Evolutionary conservation across 2,888 invertebrate genomes (phyloP).

Genomic region (Epistrophella euchroma): DNA sequence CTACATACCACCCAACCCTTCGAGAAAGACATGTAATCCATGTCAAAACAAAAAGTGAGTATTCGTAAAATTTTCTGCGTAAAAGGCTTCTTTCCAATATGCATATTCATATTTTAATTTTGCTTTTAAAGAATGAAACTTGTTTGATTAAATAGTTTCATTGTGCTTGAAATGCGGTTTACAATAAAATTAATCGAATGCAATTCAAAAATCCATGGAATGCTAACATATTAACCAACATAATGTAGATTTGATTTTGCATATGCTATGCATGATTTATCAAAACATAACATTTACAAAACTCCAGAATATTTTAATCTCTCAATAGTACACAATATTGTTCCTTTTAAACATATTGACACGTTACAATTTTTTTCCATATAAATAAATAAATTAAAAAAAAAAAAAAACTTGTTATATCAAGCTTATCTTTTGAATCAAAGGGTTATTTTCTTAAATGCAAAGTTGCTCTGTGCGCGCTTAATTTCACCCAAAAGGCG

Average conservation of each 20-base stretch:
- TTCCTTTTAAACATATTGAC: slow-evolving; percentile 37
- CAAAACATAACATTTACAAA: not conserved
- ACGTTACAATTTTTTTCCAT: slow-evolving; percentile 17
- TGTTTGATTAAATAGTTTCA: not conserved
- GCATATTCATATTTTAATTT: not conserved
- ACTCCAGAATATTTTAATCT: slow-evolving; percentile 17
- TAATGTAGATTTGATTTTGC: not conserved
- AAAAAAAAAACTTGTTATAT: slow-evolving; percentile 3
- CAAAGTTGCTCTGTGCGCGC: slow-evolving; percentile 67
- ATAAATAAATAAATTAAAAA: not conserved
- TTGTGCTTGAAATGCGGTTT: not conserved
- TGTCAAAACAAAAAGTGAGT: not conserved
- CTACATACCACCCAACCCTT: too few relatives aligned
- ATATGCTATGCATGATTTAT: slow-evolving; percentile 38
- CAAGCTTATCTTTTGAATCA: slow-evolving; percentile 11
- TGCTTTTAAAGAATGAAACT: not conserved
- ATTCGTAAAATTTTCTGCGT: not conserved
- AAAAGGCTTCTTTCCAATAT: not conserved
- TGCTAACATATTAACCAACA: not conserved
- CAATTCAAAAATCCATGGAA: not conserved
- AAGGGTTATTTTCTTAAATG: slow-evolving; percentile 31
- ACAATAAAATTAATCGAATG: not conserved
- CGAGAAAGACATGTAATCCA: too few relatives aligned
- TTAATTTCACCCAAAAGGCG: slow-evolving; percentile 43
- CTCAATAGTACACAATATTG: slow-evolving; percentile 47